Conservation (phyloP, 2,888 invertebrate genomes). For the Blastobasis adustella region DNA sequence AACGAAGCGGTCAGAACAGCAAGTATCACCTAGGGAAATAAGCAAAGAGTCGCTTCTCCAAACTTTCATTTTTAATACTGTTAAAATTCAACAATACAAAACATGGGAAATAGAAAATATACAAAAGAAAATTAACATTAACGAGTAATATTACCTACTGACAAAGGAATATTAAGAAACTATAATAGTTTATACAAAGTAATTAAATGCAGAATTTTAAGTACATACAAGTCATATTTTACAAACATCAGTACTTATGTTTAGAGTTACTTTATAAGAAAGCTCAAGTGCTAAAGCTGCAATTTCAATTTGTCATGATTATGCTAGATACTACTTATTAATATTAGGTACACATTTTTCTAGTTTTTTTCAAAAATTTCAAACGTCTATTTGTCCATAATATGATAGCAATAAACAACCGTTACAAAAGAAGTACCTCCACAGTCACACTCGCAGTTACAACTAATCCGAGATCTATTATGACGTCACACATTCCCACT, state of each 20-base stretch:
- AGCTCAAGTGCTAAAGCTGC: conserved; percentile 14
- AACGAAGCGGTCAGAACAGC: no score
- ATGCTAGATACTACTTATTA: conserved; percentile 1
- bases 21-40: conserved; percentile 9
- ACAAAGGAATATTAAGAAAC: conserved; percentile 1
- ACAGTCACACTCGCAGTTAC: neutral
- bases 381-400: neutral
- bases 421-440: neutral
- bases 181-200: conserved; percentile 7
- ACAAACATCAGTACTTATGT: conserved; percentile 5
- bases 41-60: conserved; percentile 10
- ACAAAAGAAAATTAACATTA: conserved; percentile 43
- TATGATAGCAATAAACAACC: conserved; percentile 10
- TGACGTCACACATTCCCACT: conserved; percentile 8
- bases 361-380: no score
- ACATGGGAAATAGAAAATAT: conserved; percentile 54
- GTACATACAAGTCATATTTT: conserved; percentile 21
- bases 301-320: conserved; percentile 10
- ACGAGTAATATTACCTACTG: conserved; percentile 27
- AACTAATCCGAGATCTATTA: conserved; percentile 13
- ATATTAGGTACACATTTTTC: neutral
- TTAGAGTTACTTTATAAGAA: conserved; percentile 3
- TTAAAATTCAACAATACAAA: conserved; percentile 72
- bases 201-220: conserved; percentile 32
- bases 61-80: conserved; percentile 60